Evolutionary conservation across 2,888 invertebrate genomes (phyloP), one percentile per base, ranked within the genome.

Genomic region (Habrosyne pyritoides): DNA sequence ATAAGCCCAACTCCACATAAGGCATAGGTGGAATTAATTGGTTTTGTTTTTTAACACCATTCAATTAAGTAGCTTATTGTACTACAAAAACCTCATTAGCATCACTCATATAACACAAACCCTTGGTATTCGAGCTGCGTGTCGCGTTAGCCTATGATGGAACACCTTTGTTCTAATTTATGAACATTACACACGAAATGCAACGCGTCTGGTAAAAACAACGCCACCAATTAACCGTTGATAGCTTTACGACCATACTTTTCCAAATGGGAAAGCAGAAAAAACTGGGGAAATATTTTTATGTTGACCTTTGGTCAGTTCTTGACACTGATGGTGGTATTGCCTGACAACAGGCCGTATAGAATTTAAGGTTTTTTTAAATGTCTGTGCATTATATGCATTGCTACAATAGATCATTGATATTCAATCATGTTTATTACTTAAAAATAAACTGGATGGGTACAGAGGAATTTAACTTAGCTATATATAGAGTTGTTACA

Each of bases 161-260:
- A 50, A 50, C 50, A 50, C 50, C 50, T 26, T 21, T 3, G 10
- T 5, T 50, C 10, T 50, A 28, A 28, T 30, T 18, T 28, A 50
- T 50, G 50, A 24, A 28, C n/a, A 50, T 21, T 21, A 28, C 28
- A 30, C 50, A 50, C 50, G 50, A 28, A 28, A 50, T 28, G 18
- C 18, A 33, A 33, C 7, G 21, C 2, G 14, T 1, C 18, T 22
- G 48, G 21, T 24, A 24, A 24, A 36, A 52, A 52, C 42, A 52
- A 24, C 24, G 18, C 21, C 0, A 21, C 28, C 28, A 28, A 50
- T 50, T 50, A 50, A 18, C 21, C 10, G 28, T 18, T 10, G 50
- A 50, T 18, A 21, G 30, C 10, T 50, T 50, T 50, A 50, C 10
- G 10, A 18, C 12, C 3, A 12, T 21, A 47, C 2, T 2, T 22